phyloP scores from a whole-genome alignment of 2,797 vertebrate species.

The Pseudochaenichthys georgianus region DNA sequence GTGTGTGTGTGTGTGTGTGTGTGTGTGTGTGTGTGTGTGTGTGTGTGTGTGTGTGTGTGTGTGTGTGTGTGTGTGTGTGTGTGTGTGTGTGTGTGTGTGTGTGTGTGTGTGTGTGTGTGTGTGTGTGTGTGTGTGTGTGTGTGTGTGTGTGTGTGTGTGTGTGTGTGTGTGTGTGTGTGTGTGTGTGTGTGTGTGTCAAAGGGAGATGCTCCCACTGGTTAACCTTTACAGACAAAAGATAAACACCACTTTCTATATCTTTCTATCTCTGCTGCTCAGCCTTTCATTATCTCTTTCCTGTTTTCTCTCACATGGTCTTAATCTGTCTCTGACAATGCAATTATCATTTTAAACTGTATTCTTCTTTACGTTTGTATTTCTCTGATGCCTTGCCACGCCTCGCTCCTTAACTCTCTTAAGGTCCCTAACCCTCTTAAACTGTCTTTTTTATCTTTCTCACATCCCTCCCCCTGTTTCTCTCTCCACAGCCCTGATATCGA shows the following conservation, averaged over 20 bases:
- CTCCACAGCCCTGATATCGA: constrained; percentile 31
- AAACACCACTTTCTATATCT: constrained; percentile 53
- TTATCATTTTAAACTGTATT: background rate
- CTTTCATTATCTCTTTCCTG: constrained; percentile 7
- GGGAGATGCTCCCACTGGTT: constrained; percentile 63
- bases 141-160: too few species aligned
- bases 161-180: too few species aligned
- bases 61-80: too few species aligned
- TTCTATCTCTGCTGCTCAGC: constrained; percentile 14
- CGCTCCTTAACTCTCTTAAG: background rate
- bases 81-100: too few species aligned
- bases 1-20: too few species aligned
- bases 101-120: too few species aligned
- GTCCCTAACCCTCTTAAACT: constrained; percentile 3
- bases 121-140: too few species aligned
- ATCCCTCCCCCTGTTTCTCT: background rate
- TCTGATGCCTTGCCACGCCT: background rate
- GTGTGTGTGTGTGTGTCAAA: too few species aligned
- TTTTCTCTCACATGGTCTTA: background rate
- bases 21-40: too few species aligned
- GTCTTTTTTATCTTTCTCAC: constrained; percentile 14
- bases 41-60: too few species aligned
- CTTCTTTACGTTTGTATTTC: background rate
- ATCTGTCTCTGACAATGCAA: constrained; percentile 10
- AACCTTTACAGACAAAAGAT: constrained; percentile 70